These are phyloP conservation scores for Lordiphosa fenestrarum DNA, from an alignment of 2,888 invertebrate genomes.

Conservation along the genomic window DNA sequence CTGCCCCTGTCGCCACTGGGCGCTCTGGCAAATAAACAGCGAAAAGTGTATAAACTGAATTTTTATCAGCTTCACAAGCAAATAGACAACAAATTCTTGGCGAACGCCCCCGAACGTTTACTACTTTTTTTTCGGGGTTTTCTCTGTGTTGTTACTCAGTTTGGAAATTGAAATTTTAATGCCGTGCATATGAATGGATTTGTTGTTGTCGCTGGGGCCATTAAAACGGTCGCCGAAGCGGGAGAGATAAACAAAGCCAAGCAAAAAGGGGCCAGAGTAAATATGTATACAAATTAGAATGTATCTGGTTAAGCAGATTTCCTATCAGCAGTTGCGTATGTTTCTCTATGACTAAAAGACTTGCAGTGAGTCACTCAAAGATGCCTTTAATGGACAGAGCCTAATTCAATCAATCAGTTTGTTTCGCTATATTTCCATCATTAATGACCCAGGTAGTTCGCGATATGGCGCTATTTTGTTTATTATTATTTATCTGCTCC, in stretches of 20 bases:
- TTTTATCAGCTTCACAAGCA: constrained; percentile 65
- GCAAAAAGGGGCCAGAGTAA: constrained; percentile 29
- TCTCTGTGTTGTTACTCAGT: constrained; percentile 26
- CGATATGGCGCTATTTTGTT: constrained; percentile 19
- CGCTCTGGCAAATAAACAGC: constrained; percentile 46
- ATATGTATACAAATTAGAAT: constrained; percentile 19
- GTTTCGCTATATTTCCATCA: not conserved
- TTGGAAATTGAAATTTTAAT: constrained; percentile 58
- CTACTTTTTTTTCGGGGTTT: constrained; percentile 16
- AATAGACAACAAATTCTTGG: constrained; percentile 65
- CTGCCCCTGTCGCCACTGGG: constrained; percentile 17
- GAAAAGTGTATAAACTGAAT: constrained; percentile 63
- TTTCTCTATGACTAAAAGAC: too few species aligned
- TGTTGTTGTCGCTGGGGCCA: constrained; percentile 38
- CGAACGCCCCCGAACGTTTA: constrained; percentile 31
- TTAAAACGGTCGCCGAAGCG: constrained; percentile 39
- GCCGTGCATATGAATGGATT: constrained; percentile 54
- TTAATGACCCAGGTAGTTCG: constrained; percentile 4
- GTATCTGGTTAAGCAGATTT: not conserved
- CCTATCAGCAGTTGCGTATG: too few species aligned
- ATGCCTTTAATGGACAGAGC: not conserved
- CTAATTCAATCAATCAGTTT: not conserved
- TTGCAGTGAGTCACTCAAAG: too few species aligned
- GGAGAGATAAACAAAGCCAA: constrained; percentile 45
- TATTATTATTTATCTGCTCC: constrained; percentile 21